Conservation (phyloP, 2,797 vertebrate genomes). For the Podarcis lilfordi region DNA sequence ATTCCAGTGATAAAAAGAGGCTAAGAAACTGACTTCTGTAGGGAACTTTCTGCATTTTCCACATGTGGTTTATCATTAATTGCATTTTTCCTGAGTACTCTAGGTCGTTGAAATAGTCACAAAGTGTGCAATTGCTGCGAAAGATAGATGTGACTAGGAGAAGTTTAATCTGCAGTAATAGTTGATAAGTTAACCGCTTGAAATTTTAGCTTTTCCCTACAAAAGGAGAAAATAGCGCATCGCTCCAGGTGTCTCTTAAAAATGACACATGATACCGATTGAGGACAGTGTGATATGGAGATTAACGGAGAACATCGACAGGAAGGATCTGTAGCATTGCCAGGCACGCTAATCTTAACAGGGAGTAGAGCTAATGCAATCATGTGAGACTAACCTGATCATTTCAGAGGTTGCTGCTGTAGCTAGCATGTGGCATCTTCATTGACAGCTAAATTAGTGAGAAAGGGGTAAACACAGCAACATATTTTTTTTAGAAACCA, state of each 20-base stretch:
- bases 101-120: not conserved
- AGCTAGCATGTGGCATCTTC: not conserved
- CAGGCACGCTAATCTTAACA: not conserved
- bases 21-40: not conserved
- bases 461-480: conserved; percentile 2
- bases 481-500: not conserved
- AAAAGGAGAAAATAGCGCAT: not conserved
- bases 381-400: conserved; percentile 8
- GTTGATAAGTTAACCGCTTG: not conserved
- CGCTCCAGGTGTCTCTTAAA: conserved; percentile 11
- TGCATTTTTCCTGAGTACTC: not conserved
- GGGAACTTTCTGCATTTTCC: not conserved
- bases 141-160: not conserved
- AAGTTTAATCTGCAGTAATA: not conserved
- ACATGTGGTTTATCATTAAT: not conserved
- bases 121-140: not conserved
- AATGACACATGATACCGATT: not conserved
- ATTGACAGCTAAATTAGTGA: not conserved
- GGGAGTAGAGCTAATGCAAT: not conserved
- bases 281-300: not conserved
- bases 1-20: not conserved
- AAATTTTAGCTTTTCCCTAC: conserved; percentile 15
- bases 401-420: not conserved
- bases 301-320: conserved; percentile 2
- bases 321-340: not conserved